Evolutionary conservation across 2,888 invertebrate genomes (phyloP).

Genomic region (Rhagonycha lutea): DNA sequence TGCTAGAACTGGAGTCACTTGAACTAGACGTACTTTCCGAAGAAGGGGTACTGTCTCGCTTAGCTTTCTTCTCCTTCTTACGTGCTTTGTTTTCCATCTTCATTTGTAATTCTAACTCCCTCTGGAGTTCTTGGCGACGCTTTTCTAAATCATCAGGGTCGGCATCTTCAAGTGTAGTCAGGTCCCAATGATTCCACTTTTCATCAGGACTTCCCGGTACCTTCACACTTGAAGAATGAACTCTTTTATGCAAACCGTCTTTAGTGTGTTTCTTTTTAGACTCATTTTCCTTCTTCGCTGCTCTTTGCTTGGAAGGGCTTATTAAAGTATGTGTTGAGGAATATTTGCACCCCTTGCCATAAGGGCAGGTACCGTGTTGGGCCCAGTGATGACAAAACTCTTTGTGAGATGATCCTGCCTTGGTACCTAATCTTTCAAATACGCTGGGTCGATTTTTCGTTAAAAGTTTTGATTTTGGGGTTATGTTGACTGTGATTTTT

Average conservation of each 20-base stretch:
- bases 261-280: conserved; percentile 48
- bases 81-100: conserved; percentile 75
- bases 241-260: conserved; percentile 66
- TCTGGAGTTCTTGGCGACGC: conserved; percentile 73
- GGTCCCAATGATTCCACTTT: conserved; percentile 78
- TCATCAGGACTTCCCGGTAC: conserved; percentile 59
- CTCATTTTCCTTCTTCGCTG: conserved; percentile 67
- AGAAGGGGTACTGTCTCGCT: conserved; percentile 72
- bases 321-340: conserved; percentile 74
- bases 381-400: conserved; percentile 80
- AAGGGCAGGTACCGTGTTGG: conserved; percentile 76
- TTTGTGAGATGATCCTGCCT: conserved; percentile 63
- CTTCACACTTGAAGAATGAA: conserved; percentile 68
- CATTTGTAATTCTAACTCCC: conserved; percentile 77
- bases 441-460: conserved; percentile 73
- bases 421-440: conserved; percentile 81
- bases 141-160: conserved; percentile 80
- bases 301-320: conserved; percentile 75
- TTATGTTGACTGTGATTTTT: conserved; percentile 75
- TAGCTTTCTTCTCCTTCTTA: conserved; percentile 69
- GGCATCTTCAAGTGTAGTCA: conserved; percentile 78
- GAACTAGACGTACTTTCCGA: conserved; percentile 67
- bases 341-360: conserved; percentile 79
- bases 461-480: conserved; percentile 67
- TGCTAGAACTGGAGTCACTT: conserved; percentile 67